Base-by-base conservation (phyloP, 2,888 invertebrate species). In the Athripsodes cinereus region DNA sequence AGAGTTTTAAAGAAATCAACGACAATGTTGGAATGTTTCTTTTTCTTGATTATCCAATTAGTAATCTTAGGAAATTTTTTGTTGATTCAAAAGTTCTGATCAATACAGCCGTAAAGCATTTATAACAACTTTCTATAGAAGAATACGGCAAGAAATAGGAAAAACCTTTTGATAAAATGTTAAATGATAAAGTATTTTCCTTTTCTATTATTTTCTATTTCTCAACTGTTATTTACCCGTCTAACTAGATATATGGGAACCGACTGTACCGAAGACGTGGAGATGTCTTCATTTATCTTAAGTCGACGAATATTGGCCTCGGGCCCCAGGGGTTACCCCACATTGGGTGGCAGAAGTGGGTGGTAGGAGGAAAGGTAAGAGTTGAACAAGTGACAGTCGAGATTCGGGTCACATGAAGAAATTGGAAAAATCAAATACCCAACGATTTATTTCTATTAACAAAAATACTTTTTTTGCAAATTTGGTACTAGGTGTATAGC, bases 211-310 rank as follows among this genome's bases (percentile, higher is more conserved):
- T 58, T 53, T 54, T 50, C 21, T 16, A n/a, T 52, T 21, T 10
- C 47, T 19, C 57, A 58, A 59, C 53, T 59, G 59, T 61, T 59
- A 56, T 61, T 59, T 57, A 54, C 57, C 49, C 48, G 40, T 49
- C 56, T 51, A 55, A 50, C 55, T 58, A 53, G 55, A 59, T 61
- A 54, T 59, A 61, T 56, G 56, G 60, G 52, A 44, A 40, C 35
- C 48, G 50, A 55, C 53, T 51, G 21, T 40, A 13, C 22, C 51
- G 19, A 46, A 55, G 54, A 47, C 55, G 60, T 51, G 58, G 60
- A 60, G 62, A 62, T 54, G 57, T 62, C 62, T 62, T 58, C 62
- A 62, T 62, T 58, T 58, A 62, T 62, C 62, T 60, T 58, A 56
- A 52, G 55, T 58, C 50, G 52, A 53, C 44, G 62, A 60, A 56